phyloP scores from a whole-genome alignment of 1,140 invertebrate species.

The Druon quercuslanigerum region DNA sequence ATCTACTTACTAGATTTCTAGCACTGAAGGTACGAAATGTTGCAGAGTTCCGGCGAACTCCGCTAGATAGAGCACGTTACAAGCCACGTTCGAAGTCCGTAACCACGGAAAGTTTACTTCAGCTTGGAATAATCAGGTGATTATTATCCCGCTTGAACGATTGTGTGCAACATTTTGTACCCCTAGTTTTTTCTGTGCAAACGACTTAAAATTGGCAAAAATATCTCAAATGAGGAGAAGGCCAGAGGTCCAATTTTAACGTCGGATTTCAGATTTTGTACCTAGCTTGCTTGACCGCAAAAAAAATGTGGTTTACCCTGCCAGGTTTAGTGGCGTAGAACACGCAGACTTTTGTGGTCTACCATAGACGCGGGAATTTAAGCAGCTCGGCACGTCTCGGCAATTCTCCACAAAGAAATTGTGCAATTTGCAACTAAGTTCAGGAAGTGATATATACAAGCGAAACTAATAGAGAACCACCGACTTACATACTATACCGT shows the following conservation, averaged over 20 bases:
- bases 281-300: slow-evolving; percentile 3
- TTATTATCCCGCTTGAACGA: too few species aligned
- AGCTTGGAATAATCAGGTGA: too few species aligned
- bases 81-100: too few species aligned
- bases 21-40: too few species aligned
- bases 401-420: neutral
- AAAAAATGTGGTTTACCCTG: slow-evolving; percentile 20
- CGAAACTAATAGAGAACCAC: neutral
- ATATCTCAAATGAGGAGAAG: neutral
- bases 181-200: too few species aligned
- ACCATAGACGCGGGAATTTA: slow-evolving; percentile 27
- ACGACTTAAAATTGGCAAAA: neutral
- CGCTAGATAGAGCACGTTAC: too few species aligned
- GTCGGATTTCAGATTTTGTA: neutral
- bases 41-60: too few species aligned
- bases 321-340: slow-evolving; percentile 12
- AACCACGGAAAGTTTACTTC: too few species aligned
- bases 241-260: neutral
- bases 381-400: slow-evolving; percentile 5
- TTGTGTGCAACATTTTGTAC: too few species aligned
- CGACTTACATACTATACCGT: slow-evolving; percentile 46
- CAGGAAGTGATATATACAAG: neutral
- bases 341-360: slow-evolving; percentile 17
- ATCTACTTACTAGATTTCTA: too few species aligned
- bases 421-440: slow-evolving; percentile 17